These are phyloP conservation scores for Abramis brama DNA, from an alignment of 2,113 vertebrate genomes.

Conservation along the genomic window DNA sequence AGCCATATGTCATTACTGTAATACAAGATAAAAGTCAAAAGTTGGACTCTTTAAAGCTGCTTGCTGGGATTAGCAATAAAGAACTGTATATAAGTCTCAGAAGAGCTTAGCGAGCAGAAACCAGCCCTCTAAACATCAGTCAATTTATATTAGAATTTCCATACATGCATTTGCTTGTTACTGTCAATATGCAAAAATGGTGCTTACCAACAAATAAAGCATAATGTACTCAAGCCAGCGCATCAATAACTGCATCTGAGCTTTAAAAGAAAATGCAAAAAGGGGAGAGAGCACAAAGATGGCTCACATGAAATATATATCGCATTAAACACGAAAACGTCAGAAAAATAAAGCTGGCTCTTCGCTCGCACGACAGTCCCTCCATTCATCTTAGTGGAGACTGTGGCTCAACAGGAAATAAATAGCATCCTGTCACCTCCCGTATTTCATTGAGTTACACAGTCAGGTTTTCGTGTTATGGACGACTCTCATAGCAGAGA, in stretches of 20 bases:
- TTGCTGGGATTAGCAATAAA: constrained; percentile 91
- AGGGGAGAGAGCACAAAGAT: constrained; percentile 72
- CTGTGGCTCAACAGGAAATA: constrained; percentile 68
- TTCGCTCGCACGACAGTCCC: constrained; percentile 71
- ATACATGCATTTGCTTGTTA: constrained; percentile 99
- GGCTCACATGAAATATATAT: constrained; percentile 76
- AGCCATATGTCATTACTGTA: constrained; percentile 75
- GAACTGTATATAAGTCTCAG: constrained; percentile 88
- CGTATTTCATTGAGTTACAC: constrained; percentile 77
- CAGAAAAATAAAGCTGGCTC: constrained; percentile 82
- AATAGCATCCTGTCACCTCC: constrained; percentile 69
- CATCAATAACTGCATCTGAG: constrained; percentile 94
- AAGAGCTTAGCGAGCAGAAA: constrained; percentile 98
- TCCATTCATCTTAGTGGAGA: constrained; percentile 77
- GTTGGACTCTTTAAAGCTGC: constrained; percentile 71
- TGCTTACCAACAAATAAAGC: constrained; percentile 99
- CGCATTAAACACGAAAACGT: constrained; percentile 81
- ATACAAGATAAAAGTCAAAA: constrained; percentile 78
- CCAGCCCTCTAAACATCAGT: constrained; percentile 90
- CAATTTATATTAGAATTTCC: constrained; percentile 99
- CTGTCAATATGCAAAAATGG: constrained; percentile 99
- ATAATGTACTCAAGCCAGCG: constrained; percentile 93
- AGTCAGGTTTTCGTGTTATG: constrained; percentile 73
- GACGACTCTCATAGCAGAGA: constrained; percentile 65
- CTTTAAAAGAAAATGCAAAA: constrained; percentile 91